phyloP scores from a whole-genome alignment of 2,797 vertebrate genomes.

The Amazonetta brasiliensis region DNA sequence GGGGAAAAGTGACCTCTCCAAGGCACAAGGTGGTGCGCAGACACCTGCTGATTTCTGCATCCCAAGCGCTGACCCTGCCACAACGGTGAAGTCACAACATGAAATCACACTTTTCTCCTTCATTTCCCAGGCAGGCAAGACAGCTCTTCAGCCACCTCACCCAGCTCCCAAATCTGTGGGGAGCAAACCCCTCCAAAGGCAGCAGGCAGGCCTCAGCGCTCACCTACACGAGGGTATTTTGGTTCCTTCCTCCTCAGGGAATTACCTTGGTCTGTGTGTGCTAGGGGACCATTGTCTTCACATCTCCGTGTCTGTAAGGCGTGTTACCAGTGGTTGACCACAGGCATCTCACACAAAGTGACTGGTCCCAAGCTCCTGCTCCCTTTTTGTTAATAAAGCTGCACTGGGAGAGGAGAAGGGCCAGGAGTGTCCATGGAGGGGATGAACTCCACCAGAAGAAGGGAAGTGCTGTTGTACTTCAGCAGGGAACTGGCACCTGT shows the following conservation, averaged over 20 bases:
- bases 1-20: background rate
- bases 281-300: background rate
- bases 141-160: background rate
- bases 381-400: background rate
- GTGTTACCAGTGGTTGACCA: background rate
- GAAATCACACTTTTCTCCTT: background rate
- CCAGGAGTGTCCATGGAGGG: accelerated
- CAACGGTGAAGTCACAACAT: background rate
- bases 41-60: background rate
- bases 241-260: background rate
- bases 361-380: background rate
- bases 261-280: accelerated
- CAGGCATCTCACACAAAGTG: background rate
- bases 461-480: background rate
- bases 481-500: background rate
- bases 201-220: background rate
- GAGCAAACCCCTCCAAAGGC: background rate
- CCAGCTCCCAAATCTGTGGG: accelerated
- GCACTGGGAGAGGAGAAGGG: background rate
- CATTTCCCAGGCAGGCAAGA: background rate
- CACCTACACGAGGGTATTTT: accelerated
- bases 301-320: background rate
- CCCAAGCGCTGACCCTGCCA: background rate
- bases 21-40: background rate
- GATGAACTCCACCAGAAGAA: background rate